Evolutionary conservation across 2,113 vertebrate genomes (phyloP).

Genomic region (Aptenodytes patagonicus): DNA sequence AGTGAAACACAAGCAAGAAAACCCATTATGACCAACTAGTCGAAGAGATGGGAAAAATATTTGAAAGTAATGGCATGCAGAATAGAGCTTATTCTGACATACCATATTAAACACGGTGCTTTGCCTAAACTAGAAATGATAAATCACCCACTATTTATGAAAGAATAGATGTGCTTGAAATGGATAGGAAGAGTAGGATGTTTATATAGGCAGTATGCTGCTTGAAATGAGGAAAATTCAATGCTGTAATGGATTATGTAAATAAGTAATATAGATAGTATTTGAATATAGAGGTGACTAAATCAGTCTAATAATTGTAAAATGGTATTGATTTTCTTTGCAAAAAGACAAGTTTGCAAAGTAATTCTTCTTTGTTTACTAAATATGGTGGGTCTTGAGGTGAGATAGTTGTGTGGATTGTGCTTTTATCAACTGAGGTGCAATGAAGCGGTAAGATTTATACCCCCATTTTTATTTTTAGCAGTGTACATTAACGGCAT

Average conservation of each 20-base stretch:
- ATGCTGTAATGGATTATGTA: neutral
- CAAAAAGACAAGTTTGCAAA: neutral
- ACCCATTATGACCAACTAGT: neutral
- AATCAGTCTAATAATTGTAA: neutral
- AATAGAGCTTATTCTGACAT: neutral
- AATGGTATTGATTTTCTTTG: neutral
- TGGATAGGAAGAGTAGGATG: neutral
- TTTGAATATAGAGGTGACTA: neutral
- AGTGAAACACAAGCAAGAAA: neutral
- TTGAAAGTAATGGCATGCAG: neutral
- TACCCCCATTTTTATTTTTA: neutral
- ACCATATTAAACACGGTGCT: neutral
- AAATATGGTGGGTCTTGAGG: neutral
- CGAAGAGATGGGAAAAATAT: neutral
- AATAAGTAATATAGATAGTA: neutral
- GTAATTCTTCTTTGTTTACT: neutral
- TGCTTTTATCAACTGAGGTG: neutral
- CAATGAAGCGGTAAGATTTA: neutral
- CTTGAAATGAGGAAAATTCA: neutral
- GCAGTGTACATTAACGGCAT: fast-evolving
- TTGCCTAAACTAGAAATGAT: neutral
- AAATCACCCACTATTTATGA: neutral
- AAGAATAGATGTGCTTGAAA: neutral
- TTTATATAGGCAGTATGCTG: neutral
- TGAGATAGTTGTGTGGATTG: neutral